Percentiles rank a stretch among this genome's conserved stretches.
These are phyloP conservation scores for Lanius ludovicianus DNA, from an alignment of 2,113 vertebrate genomes.

Conservation along the genomic window DNA sequence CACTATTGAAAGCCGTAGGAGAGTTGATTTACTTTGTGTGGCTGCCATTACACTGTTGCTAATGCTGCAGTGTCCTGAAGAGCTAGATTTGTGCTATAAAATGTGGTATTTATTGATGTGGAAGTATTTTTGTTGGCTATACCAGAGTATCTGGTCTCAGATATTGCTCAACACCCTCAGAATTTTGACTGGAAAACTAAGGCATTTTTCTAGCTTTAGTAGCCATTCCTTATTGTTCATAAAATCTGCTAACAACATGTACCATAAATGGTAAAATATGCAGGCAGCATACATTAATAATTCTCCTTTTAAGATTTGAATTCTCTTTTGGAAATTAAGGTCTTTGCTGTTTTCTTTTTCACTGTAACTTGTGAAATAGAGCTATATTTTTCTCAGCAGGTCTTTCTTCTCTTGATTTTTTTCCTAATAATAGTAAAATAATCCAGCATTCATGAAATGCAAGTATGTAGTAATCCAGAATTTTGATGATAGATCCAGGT, in stretches of 20 bases:
- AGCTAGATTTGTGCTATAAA: neutral
- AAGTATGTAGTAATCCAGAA: neutral
- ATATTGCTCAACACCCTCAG: neutral
- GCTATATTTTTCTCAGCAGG: neutral
- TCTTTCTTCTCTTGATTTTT: neutral
- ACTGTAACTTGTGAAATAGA: neutral
- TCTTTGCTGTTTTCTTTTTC: neutral
- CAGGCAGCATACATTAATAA: neutral
- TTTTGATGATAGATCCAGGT: neutral
- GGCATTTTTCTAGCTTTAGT: neutral
- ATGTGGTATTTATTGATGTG: neutral
- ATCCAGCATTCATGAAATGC: neutral
- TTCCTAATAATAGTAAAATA: neutral
- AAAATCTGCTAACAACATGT: neutral
- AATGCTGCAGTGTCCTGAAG: neutral
- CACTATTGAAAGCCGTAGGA: accelerated
- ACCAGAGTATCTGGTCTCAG: neutral
- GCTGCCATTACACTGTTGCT: neutral
- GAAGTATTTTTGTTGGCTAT: neutral
- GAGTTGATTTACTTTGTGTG: neutral
- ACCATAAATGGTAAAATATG: neutral
- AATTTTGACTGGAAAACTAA: neutral
- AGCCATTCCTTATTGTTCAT: neutral
- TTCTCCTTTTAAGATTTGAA: neutral
- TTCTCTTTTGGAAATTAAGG: neutral